Conservation (phyloP, 1,140 invertebrate species). For the Chelonus insularis region DNA sequence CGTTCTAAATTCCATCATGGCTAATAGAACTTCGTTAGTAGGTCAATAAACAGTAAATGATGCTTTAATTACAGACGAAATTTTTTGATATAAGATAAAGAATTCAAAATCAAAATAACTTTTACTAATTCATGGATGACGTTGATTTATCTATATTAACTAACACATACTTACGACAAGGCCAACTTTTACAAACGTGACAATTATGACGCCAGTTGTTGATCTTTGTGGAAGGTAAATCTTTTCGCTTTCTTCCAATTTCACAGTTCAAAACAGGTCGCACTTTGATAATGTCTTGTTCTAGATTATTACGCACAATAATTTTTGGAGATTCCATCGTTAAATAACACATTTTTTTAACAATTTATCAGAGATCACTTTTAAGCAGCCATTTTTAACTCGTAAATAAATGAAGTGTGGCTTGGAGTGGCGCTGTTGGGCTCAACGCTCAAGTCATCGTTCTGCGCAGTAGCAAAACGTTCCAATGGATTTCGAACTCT, state of each 20-base stretch:
- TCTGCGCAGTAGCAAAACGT: too few relatives aligned
- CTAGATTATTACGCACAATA: constrained; percentile 24
- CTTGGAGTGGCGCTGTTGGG: background rate
- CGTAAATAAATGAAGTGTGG: background rate
- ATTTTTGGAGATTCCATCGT: constrained; percentile 42
- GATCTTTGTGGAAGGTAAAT: constrained; percentile 10
- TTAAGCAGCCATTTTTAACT: constrained; percentile 44
- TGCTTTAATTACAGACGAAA: too few relatives aligned
- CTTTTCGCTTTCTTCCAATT: constrained; percentile 18
- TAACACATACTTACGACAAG: constrained; percentile 29
- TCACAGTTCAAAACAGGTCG: constrained; percentile 14
- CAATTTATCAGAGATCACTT: constrained; percentile 31
- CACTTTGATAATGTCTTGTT: constrained; percentile 4
- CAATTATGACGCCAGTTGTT: constrained; percentile 32
- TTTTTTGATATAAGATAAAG: too few relatives aligned
- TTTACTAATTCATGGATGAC: too few relatives aligned
- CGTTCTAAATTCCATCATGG: too few relatives aligned
- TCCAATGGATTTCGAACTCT: too few relatives aligned
- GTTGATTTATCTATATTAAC: too few relatives aligned
- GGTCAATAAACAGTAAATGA: too few relatives aligned
- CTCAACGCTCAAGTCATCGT: background rate
- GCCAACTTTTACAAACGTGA: constrained; percentile 37
- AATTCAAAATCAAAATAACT: too few relatives aligned
- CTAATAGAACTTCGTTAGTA: too few relatives aligned
- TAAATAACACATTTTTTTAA: constrained; percentile 37